Base-by-base conservation (phyloP, 2,113 vertebrate genomes). In the Emydocephalus ijimae region DNA sequence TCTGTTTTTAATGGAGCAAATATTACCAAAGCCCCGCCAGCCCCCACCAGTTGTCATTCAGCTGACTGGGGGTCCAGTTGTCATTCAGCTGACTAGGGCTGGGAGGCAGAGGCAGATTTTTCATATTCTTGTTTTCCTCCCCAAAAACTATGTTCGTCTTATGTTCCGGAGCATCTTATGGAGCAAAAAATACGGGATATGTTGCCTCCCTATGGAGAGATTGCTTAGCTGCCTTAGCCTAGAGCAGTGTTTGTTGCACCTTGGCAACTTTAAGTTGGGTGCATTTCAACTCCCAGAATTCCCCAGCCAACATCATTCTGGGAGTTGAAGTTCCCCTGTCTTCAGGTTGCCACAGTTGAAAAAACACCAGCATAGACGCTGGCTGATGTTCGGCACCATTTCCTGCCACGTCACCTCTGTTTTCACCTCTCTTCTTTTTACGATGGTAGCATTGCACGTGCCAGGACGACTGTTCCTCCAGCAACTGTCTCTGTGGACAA, bases 401-500 rank as follows among this genome's bases (percentile, higher is more conserved):
- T 29, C 48, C 24, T 29, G 8, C 24, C 24, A 11, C 5, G n/a
- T 85, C 3, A 11, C 20, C 11, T 55, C n/a, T 18, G 9, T 45
- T 9, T 43, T 56, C 18, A 23, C 2, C 1, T 39, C 48, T 52
- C 6, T 18, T 52, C n/a, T 7, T 20, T 12, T 57, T 39, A 11
- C 29, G 0, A 0, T 50, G 89, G 1, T 92, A 99, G 99, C 98
- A 99, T 94, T 99, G 98, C 94, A 98, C 98, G 3, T 99, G 99
- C 90, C 97, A 97, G 57, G 99, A 99, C 0, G 99, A 99, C 97
- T 99, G 99, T 93, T 99, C 99, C 2, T 99, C 98, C 89, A 99
- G 98, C 96, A 99, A 99, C 96, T 99, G 99, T 92, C 98, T 99
- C 0, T 99, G 99, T 43, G 99, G 99, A 55, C 99, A 99, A 95